Percentiles rank a stretch among this genome's conserved stretches.
Evolutionary conservation across 2,888 invertebrate genomes (phyloP).

Genomic region (Trimorus sp.): DNA sequence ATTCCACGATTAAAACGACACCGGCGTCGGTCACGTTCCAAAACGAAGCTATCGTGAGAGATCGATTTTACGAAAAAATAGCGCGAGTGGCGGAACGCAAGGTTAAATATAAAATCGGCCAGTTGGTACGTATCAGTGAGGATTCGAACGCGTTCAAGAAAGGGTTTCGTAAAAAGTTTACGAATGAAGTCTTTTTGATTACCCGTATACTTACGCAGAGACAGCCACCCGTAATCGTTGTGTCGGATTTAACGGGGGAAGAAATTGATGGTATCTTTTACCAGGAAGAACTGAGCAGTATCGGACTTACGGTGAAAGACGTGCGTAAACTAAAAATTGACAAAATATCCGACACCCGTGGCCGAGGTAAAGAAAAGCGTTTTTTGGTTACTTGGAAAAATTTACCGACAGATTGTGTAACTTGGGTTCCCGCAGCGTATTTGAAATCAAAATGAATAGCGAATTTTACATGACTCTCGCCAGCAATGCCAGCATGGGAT

Average conservation of each 20-base stretch:
- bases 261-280: conserved; percentile 21
- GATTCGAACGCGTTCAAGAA: conserved; percentile 12
- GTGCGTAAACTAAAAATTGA: conserved; percentile 16
- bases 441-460: conserved; percentile 9
- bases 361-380: conserved; percentile 18
- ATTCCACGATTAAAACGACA: conserved; percentile 19
- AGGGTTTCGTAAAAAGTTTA: conserved; percentile 7
- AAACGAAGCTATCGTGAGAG: conserved; percentile 6
- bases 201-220: not conserved
- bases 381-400: conserved; percentile 13
- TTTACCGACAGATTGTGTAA: not conserved
- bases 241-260: conserved; percentile 12
- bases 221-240: not conserved
- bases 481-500: conserved; percentile 29
- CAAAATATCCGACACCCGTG: not conserved
- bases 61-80: not conserved
- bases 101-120: conserved; percentile 16
- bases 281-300: conserved; percentile 6
- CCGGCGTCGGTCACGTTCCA: conserved; percentile 19
- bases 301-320: not conserved
- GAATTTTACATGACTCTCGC: conserved; percentile 29
- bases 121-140: conserved; percentile 6
- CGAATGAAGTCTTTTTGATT: conserved; percentile 14
- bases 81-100: not conserved
- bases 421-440: not conserved